Conservation (phyloP, 2,797 vertebrate species). For the Clamator glandarius region DNA sequence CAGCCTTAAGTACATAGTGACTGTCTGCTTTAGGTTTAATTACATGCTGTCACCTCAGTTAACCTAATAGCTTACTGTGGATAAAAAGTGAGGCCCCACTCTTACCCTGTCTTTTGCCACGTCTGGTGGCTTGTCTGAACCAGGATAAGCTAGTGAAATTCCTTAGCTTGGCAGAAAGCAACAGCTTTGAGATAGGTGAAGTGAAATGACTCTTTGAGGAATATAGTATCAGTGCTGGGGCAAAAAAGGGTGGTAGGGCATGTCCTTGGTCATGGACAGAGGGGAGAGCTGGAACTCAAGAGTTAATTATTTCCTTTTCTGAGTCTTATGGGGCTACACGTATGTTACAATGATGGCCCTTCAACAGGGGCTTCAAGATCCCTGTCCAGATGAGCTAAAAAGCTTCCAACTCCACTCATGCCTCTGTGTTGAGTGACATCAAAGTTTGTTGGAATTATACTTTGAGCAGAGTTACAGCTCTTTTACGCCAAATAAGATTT, state of each 20-base stretch:
- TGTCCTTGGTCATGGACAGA: not conserved
- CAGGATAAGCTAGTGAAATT: not conserved
- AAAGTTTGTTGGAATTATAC: not conserved
- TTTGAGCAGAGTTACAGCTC: not conserved
- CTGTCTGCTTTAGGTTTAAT: not conserved
- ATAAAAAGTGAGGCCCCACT: not conserved
- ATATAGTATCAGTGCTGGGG: not conserved
- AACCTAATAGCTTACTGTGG: not conserved
- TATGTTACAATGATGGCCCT: not conserved
- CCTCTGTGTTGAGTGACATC: not conserved
- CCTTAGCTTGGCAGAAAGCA: not conserved
- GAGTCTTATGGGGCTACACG: not conserved
- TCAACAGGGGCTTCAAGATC: not conserved
- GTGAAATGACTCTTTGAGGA: not conserved
- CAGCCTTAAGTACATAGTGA: not conserved
- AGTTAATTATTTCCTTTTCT: not conserved
- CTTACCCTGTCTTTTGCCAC: not conserved
- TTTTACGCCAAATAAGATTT: not conserved
- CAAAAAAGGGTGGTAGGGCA: not conserved
- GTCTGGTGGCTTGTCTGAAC: not conserved
- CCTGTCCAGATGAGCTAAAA: not conserved
- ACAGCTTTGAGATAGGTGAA: not conserved
- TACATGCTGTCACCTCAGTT: not conserved
- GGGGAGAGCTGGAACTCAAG: not conserved
- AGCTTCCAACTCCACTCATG: not conserved